These are phyloP conservation scores for Argopecten irradians DNA, from an alignment of 1,140 invertebrate genomes.

Conservation along the genomic window DNA sequence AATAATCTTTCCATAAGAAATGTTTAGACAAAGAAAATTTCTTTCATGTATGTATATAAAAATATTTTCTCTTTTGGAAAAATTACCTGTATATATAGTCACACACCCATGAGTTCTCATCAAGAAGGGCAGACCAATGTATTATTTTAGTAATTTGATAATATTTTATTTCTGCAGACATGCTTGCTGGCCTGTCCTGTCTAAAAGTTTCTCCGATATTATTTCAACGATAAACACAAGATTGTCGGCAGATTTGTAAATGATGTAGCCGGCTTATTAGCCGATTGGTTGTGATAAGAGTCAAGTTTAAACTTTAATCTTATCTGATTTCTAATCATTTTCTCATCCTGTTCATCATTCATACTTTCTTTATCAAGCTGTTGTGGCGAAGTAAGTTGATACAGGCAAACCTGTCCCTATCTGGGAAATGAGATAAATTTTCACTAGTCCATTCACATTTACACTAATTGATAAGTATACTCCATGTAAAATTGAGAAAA, in stretches of 20 bases:
- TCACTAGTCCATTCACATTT: neutral
- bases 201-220: neutral
- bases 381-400: neutral
- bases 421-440: neutral
- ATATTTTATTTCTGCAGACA: neutral
- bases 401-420: neutral
- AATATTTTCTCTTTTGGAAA: neutral
- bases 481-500: neutral
- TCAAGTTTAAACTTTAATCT: slow-evolving; percentile 18
- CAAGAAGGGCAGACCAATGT: neutral
- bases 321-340: slow-evolving; percentile 12
- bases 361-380: slow-evolving; percentile 17
- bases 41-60: neutral
- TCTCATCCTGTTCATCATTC: slow-evolving; percentile 16
- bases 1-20: too few species aligned
- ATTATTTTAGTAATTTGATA: slow-evolving; percentile 1
- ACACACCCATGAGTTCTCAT: neutral
- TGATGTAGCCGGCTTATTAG: neutral
- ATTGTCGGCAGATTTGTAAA: neutral
- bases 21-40: neutral
- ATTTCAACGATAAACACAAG: slow-evolving; percentile 2
- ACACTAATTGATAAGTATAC: neutral
- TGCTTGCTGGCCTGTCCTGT: neutral
- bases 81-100: neutral
- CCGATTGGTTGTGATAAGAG: slow-evolving; percentile 3